These are phyloP conservation scores for Eptesicus fuscus DNA, from an alignment of 2,113 vertebrate species.

Conservation along the genomic window DNA sequence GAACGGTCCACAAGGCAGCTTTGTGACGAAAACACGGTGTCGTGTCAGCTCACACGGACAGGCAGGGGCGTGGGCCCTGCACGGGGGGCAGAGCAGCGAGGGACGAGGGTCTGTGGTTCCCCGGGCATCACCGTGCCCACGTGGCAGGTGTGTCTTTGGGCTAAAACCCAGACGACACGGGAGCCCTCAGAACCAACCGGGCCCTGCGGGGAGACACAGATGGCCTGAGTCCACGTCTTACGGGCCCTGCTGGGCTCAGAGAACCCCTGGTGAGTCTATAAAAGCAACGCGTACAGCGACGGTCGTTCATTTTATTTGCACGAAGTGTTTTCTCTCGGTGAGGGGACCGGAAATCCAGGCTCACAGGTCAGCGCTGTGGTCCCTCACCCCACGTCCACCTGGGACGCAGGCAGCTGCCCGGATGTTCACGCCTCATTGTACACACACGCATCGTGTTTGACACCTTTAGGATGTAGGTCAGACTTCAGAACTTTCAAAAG, in stretches of 20 bases:
- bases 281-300: neutral
- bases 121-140: fast-evolving
- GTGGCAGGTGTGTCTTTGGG: neutral
- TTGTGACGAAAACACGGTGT: neutral
- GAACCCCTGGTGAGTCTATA: too few species aligned
- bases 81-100: too few species aligned
- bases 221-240: neutral
- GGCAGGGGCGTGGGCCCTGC: neutral
- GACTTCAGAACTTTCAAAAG: neutral
- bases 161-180: neutral
- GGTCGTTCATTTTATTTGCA: neutral
- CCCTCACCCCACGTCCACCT: neutral
- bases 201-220: too few species aligned
- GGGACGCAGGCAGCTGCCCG: neutral
- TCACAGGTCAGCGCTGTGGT: too few species aligned
- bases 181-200: neutral
- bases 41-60: neutral
- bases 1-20: neutral
- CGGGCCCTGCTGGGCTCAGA: neutral
- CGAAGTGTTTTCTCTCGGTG: neutral
- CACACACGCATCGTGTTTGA: too few species aligned
- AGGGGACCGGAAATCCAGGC: neutral
- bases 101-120: fast-evolving
- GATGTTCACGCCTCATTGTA: neutral
- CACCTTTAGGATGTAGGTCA: neutral